Evolutionary conservation across 2,113 vertebrate genomes (phyloP), one percentile per base, ranked within the genome.

Genomic region (Notiomystis cincta): DNA sequence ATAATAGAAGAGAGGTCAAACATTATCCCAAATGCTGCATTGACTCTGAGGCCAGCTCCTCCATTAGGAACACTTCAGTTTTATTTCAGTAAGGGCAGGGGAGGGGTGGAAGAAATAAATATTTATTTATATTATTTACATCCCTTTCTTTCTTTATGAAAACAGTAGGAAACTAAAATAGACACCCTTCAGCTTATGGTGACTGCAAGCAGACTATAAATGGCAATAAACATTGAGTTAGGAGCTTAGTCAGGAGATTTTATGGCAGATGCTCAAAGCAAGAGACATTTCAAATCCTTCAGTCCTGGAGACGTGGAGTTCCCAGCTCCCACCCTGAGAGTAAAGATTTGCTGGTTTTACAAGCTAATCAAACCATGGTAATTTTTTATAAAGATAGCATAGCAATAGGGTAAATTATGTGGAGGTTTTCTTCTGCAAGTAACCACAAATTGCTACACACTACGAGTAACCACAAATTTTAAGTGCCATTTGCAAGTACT

Each of bases 351-450:
- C 38, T 94, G 61, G 35, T 87, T 86, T 50, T 50, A 82, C 40
- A 61, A 88, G 40, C 37, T 69, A 65, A 89, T 85, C 21, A 90
- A 72, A 65, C 19, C 6, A 44, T 7, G 11, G 22, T 10, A 24
- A 28, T 72, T 69, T 95, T 95, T 92, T n/a, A 58, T 57, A 72
- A 84, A 94, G 89, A 82, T 61, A 89, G 61, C 28, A 94, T 25
- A 50, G 62, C 45, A 84, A 35, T 18, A 25, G 50, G n/a, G 40
- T 53, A 71, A 42, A 45, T 72, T 84, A 72, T 45, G 27, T n/a
- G 50, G 37, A 77, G 54, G 45, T 31, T 93, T 91, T 94, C 50
- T 94, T 65, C 69, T 72, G 65, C 1, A 15, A 91, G 48, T 66
- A 84, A 78, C 72, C 79, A 70, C 83, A 89, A 92, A 95, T 91